Evolutionary conservation across 2,113 vertebrate genomes (phyloP), one percentile per base, ranked within the genome.

Genomic region (Elephantulus edwardii): DNA sequence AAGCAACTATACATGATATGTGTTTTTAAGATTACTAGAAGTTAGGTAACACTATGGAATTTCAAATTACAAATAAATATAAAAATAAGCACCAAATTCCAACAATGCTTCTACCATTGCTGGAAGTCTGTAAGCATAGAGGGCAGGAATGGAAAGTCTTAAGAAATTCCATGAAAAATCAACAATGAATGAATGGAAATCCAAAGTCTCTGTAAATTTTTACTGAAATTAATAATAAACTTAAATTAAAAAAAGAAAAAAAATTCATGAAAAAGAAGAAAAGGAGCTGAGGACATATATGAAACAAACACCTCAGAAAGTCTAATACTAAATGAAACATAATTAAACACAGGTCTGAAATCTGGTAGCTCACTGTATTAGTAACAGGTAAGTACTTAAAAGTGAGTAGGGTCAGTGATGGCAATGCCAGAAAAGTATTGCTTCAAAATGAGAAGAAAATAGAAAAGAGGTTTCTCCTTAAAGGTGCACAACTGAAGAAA

Each of bases 371-470:
- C 33, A 46, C 20, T 28, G 24, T 19, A 56, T 12, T 48, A 17
- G 33, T 52, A 44, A 6, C 26, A 71, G 28, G 9, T 14, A 90
- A 20, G 3, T 62, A 72, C 8, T 7, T 76, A 20, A 48, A 70
- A n/a, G 20, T 82, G 19, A 68, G 28, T 33, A 22, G 22, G 16
- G 19, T 85, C 28, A 28, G 52, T 30, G 50, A 54, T 5, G 1
- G 16, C 24, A 28, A 71, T 35, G 28, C 66, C 24, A 92, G 42
- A 71, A 22, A 62, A 89, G n/a, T 40, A 72, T 17, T 40, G 5
- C 30, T 92, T 94, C 54, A 14, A 14, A 12, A 52, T 28, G 17
- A 89, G 38, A 68, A 88, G 28, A 11, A 93, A 90, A 80, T 6
- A 40, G 12, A 75, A 2, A 79, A 86, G 20, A 56, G 2, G 26